Conservation (phyloP, 2,888 invertebrate species). For the Portevinia maculata region DNA sequence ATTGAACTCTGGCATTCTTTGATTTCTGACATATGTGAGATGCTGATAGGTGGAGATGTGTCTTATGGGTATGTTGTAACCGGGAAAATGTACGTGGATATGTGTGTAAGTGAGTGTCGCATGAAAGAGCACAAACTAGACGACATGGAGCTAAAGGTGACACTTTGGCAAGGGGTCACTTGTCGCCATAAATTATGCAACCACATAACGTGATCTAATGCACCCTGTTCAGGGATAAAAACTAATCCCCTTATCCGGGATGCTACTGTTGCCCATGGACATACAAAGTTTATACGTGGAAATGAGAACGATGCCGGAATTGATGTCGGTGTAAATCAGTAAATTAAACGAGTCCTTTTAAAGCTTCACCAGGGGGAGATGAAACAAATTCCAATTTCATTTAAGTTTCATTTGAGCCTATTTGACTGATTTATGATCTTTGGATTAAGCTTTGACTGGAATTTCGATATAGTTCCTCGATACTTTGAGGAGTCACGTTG, state of each 20-base stretch:
- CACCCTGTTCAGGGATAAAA: constrained; percentile 74
- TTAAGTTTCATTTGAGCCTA: constrained; percentile 65
- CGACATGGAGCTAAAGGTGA: constrained; percentile 56
- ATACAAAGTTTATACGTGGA: constrained; percentile 61
- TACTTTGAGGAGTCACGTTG: no score
- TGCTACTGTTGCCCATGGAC: constrained; percentile 48
- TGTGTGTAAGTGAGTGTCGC: constrained; percentile 18
- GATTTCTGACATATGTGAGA: constrained; percentile 65
- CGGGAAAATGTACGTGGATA: constrained; percentile 9
- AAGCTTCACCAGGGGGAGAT: constrained; percentile 33
- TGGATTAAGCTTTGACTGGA: constrained; percentile 13
- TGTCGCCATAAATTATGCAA: constrained; percentile 74
- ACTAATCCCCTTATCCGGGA: constrained; percentile 70
- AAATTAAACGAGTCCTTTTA: constrained; percentile 67
- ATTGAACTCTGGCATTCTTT: constrained; percentile 70
- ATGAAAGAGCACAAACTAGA: constrained; percentile 43
- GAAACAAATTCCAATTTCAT: constrained; percentile 36
- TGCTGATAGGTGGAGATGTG: constrained; percentile 36
- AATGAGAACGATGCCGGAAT: constrained; percentile 66
- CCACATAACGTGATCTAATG: constrained; percentile 75
- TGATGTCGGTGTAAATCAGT: constrained; percentile 72
- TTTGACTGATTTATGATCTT: constrained; percentile 67
- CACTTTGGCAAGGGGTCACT: constrained; percentile 71
- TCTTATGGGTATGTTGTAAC: constrained; percentile 59
- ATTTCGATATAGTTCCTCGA: constrained; percentile 11